Evolutionary conservation across 2,113 vertebrate genomes (phyloP), one percentile per base, ranked within the genome.

Genomic region (Panurus biarmicus): DNA sequence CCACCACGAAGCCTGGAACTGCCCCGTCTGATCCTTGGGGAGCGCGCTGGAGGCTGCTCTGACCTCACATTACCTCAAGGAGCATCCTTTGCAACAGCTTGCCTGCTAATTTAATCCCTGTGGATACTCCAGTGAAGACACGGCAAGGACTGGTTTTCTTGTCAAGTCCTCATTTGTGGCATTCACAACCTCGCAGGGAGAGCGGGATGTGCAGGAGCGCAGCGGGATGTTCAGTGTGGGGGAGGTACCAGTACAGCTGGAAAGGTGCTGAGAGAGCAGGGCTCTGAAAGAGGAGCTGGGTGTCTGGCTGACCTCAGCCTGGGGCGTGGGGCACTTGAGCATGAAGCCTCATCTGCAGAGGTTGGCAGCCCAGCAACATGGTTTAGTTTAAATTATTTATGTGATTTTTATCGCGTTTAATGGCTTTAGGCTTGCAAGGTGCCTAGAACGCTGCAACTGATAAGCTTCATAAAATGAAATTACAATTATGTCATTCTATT

Each of bases 401-500:
- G 90, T 91, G 91, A 83, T 85, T 94, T 95, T 94, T 94, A 94
- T 93, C 44, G 1, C 54, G 44, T 87, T 87, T 92, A 94, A 94
- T 94, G 87, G 87, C 85, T 96, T 92, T 48, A 94, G 88, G 35
- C 57, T 90, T 69, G 71, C 94, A 93, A 96, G 89, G 87, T 89
- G 91, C 91, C 73, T 89, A 60, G 40, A 89, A 92, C 12, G 2
- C 65, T 86, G 81, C 79, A 94, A 87, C 65, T 81, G 93, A 89
- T 92, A 95, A 92, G 84, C 26, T 40, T 70, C 80, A 86, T 88
- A 94, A 93, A 95, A 88, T 51, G 93, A 91, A 95, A 90, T 71
- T 78, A 87, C 82, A 65, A 87, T 95, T 93, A 89, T 90, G 91
- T 81, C 95, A 87, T 90, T 91, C 91, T 94, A 70, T 93, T 89